Evolutionary conservation across 1,140 invertebrate species (phyloP), one percentile per base, ranked within the genome.

Genomic region (Drosophila funebris): DNA sequence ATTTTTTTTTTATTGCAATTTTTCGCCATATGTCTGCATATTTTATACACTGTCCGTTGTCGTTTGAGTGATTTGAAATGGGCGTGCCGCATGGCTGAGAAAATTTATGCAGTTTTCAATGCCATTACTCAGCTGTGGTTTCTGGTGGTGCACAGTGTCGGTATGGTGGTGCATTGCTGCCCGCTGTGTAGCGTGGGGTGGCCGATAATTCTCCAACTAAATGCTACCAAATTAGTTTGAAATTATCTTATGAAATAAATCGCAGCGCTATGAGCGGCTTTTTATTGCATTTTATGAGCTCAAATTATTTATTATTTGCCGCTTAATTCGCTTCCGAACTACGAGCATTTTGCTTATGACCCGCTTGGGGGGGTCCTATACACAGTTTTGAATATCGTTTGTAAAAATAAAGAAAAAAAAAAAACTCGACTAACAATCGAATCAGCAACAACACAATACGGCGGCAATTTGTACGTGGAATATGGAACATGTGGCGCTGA

Each of bases 101-200:
- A 78, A 82, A 87, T 87, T 82, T 87, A 87, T 87, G 83, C 82
- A 87, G 80, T 82, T 82, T 82, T 88, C 82, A 87, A 87, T 87
- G 82, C 74, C 82, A 87, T 87, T 87, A 78, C 71, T 87, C 78
- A 85, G 82, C 70, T 58, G 76, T 43, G 48, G 22, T 22, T 70
- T 37, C n/a, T 29, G 22, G 29, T 14, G 24, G 22, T 14, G 48
- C 9, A 4, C 16, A 33, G 20, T 24, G 53, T 16, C 13, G 27
- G 27, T 18, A 22, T 11, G 13, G 44, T 24, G 18, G 24, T 1
- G 1, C 9, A 16, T n/a, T 31, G 37, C 39, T 13, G 29, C 73
- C 70, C 60, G 63, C 68, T 63, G 76, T 54, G 48, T 50, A 53
- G 29, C 18, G 54, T 58, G 63, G 39, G 53, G 53, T 24, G 53